phyloP scores from a whole-genome alignment of 2,888 invertebrate genomes.

The Actias luna region DNA sequence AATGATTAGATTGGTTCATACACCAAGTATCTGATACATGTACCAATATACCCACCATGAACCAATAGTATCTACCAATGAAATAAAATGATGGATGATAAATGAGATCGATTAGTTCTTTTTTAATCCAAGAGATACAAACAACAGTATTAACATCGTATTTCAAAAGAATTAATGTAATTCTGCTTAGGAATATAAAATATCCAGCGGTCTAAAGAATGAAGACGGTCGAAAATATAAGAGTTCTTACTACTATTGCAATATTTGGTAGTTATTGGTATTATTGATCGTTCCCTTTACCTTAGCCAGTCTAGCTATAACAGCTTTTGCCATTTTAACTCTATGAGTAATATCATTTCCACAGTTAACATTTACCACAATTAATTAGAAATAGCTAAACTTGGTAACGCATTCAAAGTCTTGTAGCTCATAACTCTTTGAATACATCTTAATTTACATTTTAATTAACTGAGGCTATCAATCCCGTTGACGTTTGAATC shows the following conservation, averaged over 20 bases:
- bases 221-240: background rate
- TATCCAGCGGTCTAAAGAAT: background rate
- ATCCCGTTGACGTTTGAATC: conserved; percentile 2
- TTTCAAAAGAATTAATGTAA: background rate
- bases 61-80: background rate
- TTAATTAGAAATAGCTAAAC: background rate
- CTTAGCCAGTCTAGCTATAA: background rate
- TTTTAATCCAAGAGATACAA: no score
- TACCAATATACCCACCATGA: no score
- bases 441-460: background rate
- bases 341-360: background rate
- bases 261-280: background rate
- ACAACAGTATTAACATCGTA: background rate
- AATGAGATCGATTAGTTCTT: no score
- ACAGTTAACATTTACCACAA: no score
- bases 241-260: background rate
- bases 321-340: background rate
- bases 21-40: no score
- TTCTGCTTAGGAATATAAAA: background rate
- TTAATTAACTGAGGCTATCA: background rate
- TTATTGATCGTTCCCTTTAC: background rate
- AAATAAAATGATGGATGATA: background rate
- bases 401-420: background rate
- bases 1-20: no score
- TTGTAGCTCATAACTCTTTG: background rate